Evolutionary conservation across 2,888 invertebrate species (phyloP).

Genomic region (Embidobia sp.): DNA sequence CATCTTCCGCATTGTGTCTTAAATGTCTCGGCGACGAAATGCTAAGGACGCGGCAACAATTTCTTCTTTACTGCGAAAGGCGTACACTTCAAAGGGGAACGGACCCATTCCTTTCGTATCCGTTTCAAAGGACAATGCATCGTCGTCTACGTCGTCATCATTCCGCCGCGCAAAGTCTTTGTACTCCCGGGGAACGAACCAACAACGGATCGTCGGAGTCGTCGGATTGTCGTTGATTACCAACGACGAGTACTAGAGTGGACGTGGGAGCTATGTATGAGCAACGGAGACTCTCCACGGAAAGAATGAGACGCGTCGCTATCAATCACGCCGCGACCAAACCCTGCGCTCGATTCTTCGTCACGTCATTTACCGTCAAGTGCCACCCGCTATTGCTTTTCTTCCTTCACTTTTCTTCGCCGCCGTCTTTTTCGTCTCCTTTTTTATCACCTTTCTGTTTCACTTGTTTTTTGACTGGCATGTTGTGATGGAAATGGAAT

Average conservation of each 20-base stretch:
- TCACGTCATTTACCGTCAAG: slow-evolving; percentile 70
- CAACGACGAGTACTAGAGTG: slow-evolving; percentile 61
- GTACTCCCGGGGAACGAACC: slow-evolving; percentile 65
- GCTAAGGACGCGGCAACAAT: slow-evolving; percentile 66
- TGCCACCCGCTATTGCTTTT: slow-evolving; percentile 60
- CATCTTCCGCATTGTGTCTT: slow-evolving; percentile 69
- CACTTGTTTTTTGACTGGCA: too few species aligned
- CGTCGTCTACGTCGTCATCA: slow-evolving; percentile 66
- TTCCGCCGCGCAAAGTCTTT: slow-evolving; percentile 54
- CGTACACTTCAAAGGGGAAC: slow-evolving; percentile 63
- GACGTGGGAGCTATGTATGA: slow-evolving; percentile 62
- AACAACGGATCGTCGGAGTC: slow-evolving; percentile 73
- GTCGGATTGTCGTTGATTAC: slow-evolving; percentile 76
- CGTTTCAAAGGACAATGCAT: slow-evolving; percentile 70
- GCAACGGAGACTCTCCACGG: slow-evolving; percentile 35
- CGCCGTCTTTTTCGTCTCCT: background rate
- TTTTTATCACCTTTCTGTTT: background rate
- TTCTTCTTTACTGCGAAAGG: slow-evolving; percentile 60
- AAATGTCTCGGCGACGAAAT: slow-evolving; percentile 65
- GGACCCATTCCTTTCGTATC: slow-evolving; percentile 65
- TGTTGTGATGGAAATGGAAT: too few species aligned
- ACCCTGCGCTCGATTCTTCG: slow-evolving; percentile 71
- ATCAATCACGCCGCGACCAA: slow-evolving; percentile 75
- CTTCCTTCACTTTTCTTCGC: slow-evolving; percentile 6
- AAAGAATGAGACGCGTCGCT: slow-evolving; percentile 68